Conservation (phyloP, 2,888 invertebrate genomes). For the Orchestes rusci region DNA sequence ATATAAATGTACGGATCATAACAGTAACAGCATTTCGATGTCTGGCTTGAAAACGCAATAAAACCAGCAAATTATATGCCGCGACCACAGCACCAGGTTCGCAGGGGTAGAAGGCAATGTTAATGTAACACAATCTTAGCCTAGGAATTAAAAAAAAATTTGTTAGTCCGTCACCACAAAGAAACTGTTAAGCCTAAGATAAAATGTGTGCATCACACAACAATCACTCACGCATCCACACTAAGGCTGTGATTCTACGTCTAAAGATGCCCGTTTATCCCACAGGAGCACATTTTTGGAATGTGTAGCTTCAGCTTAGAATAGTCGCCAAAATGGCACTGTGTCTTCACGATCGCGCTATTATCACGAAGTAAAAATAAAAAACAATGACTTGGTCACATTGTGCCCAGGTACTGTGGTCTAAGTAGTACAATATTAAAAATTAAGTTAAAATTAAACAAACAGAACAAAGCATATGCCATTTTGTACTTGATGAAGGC, state of each 20-base stretch:
- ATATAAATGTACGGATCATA: slow-evolving; percentile 22
- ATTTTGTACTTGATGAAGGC: slow-evolving; percentile 38
- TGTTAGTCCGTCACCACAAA: slow-evolving; percentile 45
- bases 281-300: slow-evolving; percentile 46
- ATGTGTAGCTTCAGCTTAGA: slow-evolving; percentile 37
- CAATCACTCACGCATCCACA: slow-evolving; percentile 15
- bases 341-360: too few relatives aligned
- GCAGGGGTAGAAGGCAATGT: too few relatives aligned
- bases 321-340: too few relatives aligned
- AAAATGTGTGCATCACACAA: too few relatives aligned
- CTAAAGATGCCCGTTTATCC: slow-evolving; percentile 47
- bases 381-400: too few relatives aligned
- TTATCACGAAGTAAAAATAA: too few relatives aligned
- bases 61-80: too few relatives aligned
- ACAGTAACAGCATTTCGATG: slow-evolving; percentile 20
- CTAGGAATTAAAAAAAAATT: too few relatives aligned
- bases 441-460: slow-evolving; percentile 8
- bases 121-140: too few relatives aligned
- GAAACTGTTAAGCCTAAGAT: slow-evolving; percentile 13
- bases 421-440: slow-evolving; percentile 16
- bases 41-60: too few relatives aligned
- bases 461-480: not conserved
- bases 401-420: slow-evolving; percentile 20
- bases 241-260: slow-evolving; percentile 16
- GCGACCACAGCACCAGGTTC: too few relatives aligned